Conservation (phyloP, 2,113 vertebrate genomes). For the Microcebus tavaratra region DNA sequence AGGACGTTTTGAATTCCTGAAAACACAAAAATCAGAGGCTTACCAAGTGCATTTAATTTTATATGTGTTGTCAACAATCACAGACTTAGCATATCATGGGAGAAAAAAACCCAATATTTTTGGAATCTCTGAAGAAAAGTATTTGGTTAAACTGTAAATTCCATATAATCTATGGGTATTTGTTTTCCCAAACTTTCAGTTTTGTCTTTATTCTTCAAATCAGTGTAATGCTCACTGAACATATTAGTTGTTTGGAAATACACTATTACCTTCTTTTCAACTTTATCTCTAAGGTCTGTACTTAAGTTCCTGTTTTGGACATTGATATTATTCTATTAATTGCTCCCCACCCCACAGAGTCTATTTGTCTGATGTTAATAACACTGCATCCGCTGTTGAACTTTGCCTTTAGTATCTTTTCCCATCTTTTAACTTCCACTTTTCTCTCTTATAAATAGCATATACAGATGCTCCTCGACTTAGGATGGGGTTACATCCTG, state of each 20-base stretch:
- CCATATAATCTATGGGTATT: not conserved
- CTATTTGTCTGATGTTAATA: conserved; percentile 28
- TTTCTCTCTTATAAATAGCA: conserved; percentile 26
- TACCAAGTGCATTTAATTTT: conserved; percentile 63
- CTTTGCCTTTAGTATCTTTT: not conserved
- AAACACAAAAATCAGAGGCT: conserved; percentile 73
- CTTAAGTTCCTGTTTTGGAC: conserved; percentile 62
- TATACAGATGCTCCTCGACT: not conserved
- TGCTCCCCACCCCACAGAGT: not conserved
- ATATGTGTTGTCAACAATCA: conserved; percentile 4
- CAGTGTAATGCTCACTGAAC: conserved; percentile 24
- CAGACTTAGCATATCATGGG: conserved; percentile 45
- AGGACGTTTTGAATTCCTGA: conserved; percentile 98
- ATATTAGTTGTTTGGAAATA: conserved; percentile 20
- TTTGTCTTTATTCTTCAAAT: conserved; percentile 50
- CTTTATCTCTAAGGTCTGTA: conserved; percentile 31
- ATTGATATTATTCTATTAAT: not conserved
- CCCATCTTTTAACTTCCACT: not conserved
- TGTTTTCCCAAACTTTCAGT: conserved; percentile 37
- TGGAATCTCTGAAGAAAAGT: conserved; percentile 38
- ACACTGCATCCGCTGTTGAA: not conserved
- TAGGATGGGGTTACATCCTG: not conserved
- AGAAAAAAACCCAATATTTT: conserved; percentile 27
- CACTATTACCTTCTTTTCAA: conserved; percentile 38
- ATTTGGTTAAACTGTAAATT: conserved; percentile 15